Percentiles rank a stretch among this genome's conserved stretches.
These are phyloP conservation scores for Philopotamus ludificatus DNA, from an alignment of 1,140 invertebrate genomes.

Conservation along the genomic window DNA sequence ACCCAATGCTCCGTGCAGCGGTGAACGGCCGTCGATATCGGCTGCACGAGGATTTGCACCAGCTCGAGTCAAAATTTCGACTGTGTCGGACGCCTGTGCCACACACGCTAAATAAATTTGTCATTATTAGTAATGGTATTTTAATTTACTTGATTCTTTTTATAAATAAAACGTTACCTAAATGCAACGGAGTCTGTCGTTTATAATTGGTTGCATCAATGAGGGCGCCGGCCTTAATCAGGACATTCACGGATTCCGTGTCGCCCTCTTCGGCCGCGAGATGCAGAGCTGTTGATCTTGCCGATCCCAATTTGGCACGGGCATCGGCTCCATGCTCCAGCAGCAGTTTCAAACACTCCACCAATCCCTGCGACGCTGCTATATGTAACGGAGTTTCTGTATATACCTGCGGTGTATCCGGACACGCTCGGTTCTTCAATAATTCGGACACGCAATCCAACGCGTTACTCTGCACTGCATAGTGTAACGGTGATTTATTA, in stretches of 20 bases:
- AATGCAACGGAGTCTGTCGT: constrained; percentile 74
- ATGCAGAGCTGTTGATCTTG: constrained; percentile 73
- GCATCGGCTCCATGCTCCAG: constrained; percentile 74
- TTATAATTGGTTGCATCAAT: constrained; percentile 67
- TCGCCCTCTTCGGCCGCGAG: constrained; percentile 80
- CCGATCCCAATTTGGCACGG: constrained; percentile 66
- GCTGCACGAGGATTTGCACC: constrained; percentile 63
- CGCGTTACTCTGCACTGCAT: constrained; percentile 70
- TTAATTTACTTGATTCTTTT: neutral
- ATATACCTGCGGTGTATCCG: constrained; percentile 77
- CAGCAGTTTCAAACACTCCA: constrained; percentile 66
- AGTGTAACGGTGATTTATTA: constrained; percentile 67
- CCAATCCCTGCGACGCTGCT: constrained; percentile 70
- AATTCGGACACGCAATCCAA: constrained; percentile 67
- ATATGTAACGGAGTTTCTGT: constrained; percentile 83
- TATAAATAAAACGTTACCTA: constrained; percentile 49
- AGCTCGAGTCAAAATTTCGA: constrained; percentile 65
- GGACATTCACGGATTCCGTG: constrained; percentile 65
- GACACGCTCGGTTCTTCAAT: constrained; percentile 67
- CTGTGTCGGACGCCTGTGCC: constrained; percentile 70
- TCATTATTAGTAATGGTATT: neutral
- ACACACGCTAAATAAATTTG: constrained; percentile 58
- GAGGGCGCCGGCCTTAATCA: constrained; percentile 71
- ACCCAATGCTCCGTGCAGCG: constrained; percentile 77
- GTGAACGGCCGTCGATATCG: constrained; percentile 70